Evolutionary conservation across 2,113 vertebrate genomes (phyloP), one percentile per base, ranked within the genome.

Genomic region (Etheostoma cragini): DNA sequence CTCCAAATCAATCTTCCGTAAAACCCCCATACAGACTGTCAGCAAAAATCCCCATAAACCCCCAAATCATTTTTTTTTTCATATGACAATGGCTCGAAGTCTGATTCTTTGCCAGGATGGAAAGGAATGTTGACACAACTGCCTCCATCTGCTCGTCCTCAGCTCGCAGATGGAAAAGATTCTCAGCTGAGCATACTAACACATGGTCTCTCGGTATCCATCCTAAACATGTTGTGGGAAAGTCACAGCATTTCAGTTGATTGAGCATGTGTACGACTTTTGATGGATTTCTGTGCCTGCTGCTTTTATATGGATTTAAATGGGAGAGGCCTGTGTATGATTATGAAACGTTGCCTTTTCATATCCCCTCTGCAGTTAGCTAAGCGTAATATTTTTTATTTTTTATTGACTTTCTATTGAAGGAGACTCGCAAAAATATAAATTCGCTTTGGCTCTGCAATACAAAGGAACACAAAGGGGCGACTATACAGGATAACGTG

Each of bases 121-220:
- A 79, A 68, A 82, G 69, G 76, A 88, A 89, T 90, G 84, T 83
- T 88, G 75, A 89, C 87, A 88, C 86, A 81, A 87, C 84, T 86
- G 89, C 71, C 86, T 88, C 87, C 84, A 87, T 90, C 86, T 92
- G 91, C 76, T 70, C 77, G 12, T 87, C 75, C n/a, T 80, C 60
- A 26, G 12, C 66, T 64, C 53, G 15, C 88, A 90, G 79, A 92
- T 81, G 82, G 80, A 83, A 87, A 42, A 72, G 81, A 78, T 76
- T 67, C 86, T 83, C 82, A 80, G 78, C 85, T 86, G 85, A 89
- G 83, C 65, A 33, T 64, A 65, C 57, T 78, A 75, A 77, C 85
- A 87, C 87, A 85, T 84, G 86, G 82, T 85, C 66, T 58, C 49
- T 47, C 35, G 62, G 72, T 80, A 79, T 84, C 89, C 74, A 89